These are phyloP conservation scores for Drosophila repleta DNA, from an alignment of 1,140 invertebrate genomes.

Conservation along the genomic window DNA sequence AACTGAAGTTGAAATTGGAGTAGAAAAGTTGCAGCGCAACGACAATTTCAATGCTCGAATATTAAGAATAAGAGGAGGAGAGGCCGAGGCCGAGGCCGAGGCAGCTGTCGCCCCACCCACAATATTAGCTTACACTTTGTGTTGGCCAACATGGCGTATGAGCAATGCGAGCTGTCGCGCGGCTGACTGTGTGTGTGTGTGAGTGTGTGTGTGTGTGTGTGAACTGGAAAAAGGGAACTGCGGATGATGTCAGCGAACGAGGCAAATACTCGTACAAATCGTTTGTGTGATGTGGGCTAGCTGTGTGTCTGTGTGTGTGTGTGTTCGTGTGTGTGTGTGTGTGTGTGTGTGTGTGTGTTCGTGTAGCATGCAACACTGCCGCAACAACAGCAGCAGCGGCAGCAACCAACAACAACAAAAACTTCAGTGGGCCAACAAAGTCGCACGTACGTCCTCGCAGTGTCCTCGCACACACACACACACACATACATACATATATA, in stretches of 20 bases:
- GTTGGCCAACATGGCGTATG: constrained; percentile 43
- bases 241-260: constrained; percentile 76
- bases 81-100: not conserved
- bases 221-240: constrained; percentile 39
- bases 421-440: constrained; percentile 44
- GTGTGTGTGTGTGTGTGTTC: constrained; percentile 19
- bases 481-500: constrained; percentile 21
- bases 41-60: not conserved
- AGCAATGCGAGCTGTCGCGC: constrained; percentile 47
- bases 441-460: constrained; percentile 69
- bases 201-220: constrained; percentile 18
- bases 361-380: constrained; percentile 57
- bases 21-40: not conserved
- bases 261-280: constrained; percentile 25
- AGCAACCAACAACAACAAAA: constrained; percentile 30
- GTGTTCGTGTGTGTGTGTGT: constrained; percentile 18
- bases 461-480: constrained; percentile 56
- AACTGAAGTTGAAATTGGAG: not conserved
- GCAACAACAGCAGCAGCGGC: constrained; percentile 33
- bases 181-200: constrained; percentile 14
- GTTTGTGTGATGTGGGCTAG: constrained; percentile 9
- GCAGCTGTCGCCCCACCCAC: constrained; percentile 21
- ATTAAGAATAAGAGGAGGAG: not conserved
- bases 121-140: constrained; percentile 39
- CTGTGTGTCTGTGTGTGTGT: constrained; percentile 2